These are phyloP conservation scores for Galerucella pusilla DNA, from an alignment of 2,888 invertebrate species.

Conservation along the genomic window DNA sequence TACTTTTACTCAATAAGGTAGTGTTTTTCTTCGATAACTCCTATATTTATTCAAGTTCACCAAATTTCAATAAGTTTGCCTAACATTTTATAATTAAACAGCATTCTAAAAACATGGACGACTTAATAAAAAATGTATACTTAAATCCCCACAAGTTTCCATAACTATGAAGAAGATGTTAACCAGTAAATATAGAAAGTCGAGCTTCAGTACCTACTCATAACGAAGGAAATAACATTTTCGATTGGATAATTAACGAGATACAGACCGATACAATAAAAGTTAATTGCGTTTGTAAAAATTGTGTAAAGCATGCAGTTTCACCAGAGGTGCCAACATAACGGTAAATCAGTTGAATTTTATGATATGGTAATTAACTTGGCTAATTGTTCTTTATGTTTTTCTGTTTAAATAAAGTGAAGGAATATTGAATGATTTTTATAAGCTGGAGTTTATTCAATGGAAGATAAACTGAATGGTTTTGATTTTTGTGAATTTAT, in stretches of 20 bases:
- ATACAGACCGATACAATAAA: constrained; percentile 17
- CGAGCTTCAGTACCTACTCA: too few relatives aligned
- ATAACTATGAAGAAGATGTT: neutral
- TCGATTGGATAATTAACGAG: constrained; percentile 20
- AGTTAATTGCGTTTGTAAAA: constrained; percentile 24
- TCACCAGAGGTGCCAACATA: neutral
- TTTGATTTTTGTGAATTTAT: neutral
- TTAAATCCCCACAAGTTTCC: neutral
- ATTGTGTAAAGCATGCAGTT: neutral
- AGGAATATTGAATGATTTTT: neutral
- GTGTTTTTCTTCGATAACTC: too few relatives aligned
- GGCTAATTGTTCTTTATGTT: neutral
- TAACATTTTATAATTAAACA: too few relatives aligned
- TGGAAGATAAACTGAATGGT: neutral
- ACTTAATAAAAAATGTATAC: too few relatives aligned
- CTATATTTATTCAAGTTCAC: too few relatives aligned
- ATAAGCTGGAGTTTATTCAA: neutral
- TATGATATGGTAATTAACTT: neutral
- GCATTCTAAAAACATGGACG: too few relatives aligned
- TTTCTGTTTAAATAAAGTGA: too few relatives aligned
- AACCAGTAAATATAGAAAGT: neutral
- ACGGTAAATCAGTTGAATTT: neutral
- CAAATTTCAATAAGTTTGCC: too few relatives aligned
- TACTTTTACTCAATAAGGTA: too few relatives aligned
- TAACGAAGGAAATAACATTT: constrained; percentile 15